Base-by-base conservation (phyloP, 2,797 vertebrate genomes). In the Danio tinwini region DNA sequence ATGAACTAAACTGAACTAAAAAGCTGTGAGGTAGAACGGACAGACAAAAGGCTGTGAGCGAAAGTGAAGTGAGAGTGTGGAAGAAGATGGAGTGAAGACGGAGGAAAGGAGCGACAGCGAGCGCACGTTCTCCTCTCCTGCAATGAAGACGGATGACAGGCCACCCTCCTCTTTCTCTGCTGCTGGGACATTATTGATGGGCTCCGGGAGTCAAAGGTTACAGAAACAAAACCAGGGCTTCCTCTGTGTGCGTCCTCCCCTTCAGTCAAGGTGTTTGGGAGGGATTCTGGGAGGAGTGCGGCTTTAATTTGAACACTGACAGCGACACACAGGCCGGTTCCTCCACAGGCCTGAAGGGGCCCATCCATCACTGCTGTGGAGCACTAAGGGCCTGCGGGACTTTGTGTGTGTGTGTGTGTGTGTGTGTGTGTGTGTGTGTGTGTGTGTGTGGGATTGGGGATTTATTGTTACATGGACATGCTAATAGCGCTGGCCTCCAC, bases 61-160 rank as follows among this genome's bases (percentile, higher is more conserved):
- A 84, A 78, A 84, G 84, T 76, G 84, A 65, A 73, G 64, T 44
- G 13, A 72, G 79, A 61, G 65, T 40, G 29, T 78, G 68, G 80
- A 58, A 82, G 76, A 81, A 78, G 74, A 78, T 79, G 59, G 85
- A 81, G 78, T 76, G 82, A 81, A 80, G 59, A 55, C 17, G 56
- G 67, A 74, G 56, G 78, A 84, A 81, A 75, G 63, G 74, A 76
- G 70, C 79, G 84, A 86, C 85, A 85, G 84, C 81, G 14, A 81
- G 81, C 85, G 81, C 84, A 86, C 84, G 85, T 85, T 87, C 84
- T 84, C 82, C 82, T 78, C 85, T 85, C 90, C 87, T 87, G 84
- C 91, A 90, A 93, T 93, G 91, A 93, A 93, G 92, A 93, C 88
- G 87, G 89, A 93, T 91, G 90, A 21, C 68, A 64, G 71, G 81